Evolutionary conservation across 2,888 invertebrate species (phyloP).

Genomic region (Pomacea canaliculata): DNA sequence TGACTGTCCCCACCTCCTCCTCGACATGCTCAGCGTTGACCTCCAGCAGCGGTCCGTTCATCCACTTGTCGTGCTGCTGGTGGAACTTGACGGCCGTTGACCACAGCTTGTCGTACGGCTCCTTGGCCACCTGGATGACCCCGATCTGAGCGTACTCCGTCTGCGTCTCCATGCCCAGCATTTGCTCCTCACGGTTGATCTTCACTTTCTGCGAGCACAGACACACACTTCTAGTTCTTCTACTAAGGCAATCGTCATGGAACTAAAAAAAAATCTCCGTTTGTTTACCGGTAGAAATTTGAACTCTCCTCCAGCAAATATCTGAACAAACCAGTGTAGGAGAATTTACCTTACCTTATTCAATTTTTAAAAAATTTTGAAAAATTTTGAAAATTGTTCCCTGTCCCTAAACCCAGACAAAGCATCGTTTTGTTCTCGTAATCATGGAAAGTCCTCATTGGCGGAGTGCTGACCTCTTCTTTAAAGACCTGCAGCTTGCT

Average conservation of each 20-base stretch:
- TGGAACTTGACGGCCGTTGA: conserved; percentile 66
- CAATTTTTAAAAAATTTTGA: too few species aligned
- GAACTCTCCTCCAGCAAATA: not conserved
- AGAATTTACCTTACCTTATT: too few species aligned
- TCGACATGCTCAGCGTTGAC: conserved; percentile 69
- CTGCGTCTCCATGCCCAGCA: conserved; percentile 60
- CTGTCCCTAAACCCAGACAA: too few species aligned
- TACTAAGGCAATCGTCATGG: not conserved
- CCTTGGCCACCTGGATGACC: conserved; percentile 57
- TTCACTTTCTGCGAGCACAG: conserved; percentile 54
- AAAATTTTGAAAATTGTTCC: too few species aligned
- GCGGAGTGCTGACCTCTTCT: conserved; percentile 55
- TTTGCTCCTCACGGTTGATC: conserved; percentile 65
- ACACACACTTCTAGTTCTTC: not conserved
- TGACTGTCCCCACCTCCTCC: conserved; percentile 57
- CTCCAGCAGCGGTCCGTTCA: conserved; percentile 68
- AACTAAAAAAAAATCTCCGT: not conserved
- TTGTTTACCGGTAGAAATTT: not conserved
- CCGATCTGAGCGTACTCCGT: conserved; percentile 63
- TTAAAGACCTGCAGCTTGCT: conserved; percentile 59
- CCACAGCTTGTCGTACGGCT: conserved; percentile 69
- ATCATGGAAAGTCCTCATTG: too few species aligned
- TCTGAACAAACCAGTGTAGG: too few species aligned
- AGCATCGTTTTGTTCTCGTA: too few species aligned
- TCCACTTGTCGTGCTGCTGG: conserved; percentile 67